A percentile compares a stretch with the other conserved stretches of the same genome.
These are phyloP conservation scores for Hydraecia micacea DNA, from an alignment of 2,888 invertebrate species.

Conservation along the genomic window DNA sequence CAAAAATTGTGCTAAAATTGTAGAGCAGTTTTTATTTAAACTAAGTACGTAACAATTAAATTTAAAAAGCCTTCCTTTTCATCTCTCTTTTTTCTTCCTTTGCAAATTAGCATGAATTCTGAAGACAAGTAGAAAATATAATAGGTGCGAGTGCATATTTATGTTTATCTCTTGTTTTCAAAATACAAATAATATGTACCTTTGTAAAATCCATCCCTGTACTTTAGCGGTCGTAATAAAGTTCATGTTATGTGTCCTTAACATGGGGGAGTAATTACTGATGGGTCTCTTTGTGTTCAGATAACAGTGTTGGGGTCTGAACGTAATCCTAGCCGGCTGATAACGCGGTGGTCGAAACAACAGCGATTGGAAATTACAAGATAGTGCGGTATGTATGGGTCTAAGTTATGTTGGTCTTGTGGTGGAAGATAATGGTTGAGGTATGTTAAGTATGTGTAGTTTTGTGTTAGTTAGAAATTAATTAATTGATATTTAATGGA, in stretches of 20 bases:
- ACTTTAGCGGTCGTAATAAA: constrained; percentile 73
- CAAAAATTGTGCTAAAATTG: too few relatives aligned
- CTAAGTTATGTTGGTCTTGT: neutral
- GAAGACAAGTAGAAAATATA: neutral
- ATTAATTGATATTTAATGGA: constrained; percentile 17
- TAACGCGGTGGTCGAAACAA: constrained; percentile 47
- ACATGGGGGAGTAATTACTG: constrained; percentile 82
- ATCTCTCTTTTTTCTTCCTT: too few relatives aligned
- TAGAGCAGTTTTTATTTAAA: too few relatives aligned
- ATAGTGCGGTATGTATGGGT: constrained; percentile 37
- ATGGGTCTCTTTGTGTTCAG: constrained; percentile 78
- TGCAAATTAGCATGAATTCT: neutral
- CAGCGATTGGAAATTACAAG: constrained; percentile 56
- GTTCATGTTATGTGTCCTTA: constrained; percentile 75
- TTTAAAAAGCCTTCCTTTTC: neutral
- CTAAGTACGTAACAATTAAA: too few relatives aligned
- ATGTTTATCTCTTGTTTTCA: neutral
- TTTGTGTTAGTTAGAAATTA: constrained; percentile 22
- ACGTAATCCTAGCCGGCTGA: constrained; percentile 63
- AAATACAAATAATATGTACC: neutral
- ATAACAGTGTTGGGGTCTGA: constrained; percentile 72
- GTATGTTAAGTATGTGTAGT: constrained; percentile 16
- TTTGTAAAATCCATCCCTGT: constrained; percentile 37
- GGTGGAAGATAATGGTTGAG: constrained; percentile 36
- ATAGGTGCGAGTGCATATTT: too few relatives aligned